Evolutionary conservation across 1,140 invertebrate genomes (phyloP).

Genomic region (Pogonus chalceus): DNA sequence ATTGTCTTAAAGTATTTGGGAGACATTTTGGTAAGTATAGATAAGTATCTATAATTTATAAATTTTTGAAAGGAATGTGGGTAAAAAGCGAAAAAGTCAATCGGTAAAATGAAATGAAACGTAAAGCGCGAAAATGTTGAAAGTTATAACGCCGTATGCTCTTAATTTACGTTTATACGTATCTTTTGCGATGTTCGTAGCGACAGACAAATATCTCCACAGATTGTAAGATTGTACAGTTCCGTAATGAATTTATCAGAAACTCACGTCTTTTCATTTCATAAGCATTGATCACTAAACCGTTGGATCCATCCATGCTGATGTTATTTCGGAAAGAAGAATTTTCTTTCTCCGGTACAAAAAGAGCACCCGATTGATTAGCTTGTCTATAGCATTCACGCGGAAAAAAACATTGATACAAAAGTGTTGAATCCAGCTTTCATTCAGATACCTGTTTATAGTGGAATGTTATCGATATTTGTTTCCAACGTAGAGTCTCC

Average conservation of each 20-base stretch:
- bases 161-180: no score
- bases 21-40: no score
- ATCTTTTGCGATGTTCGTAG: no score
- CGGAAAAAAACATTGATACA: background rate
- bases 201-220: no score
- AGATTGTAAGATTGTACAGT: background rate
- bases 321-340: slow-evolving; percentile 2
- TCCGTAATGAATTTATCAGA: background rate
- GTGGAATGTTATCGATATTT: background rate
- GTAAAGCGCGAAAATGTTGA: no score
- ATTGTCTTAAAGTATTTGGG: no score
- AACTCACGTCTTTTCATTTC: background rate
- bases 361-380: slow-evolving; percentile 5
- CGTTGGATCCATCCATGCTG: background rate
- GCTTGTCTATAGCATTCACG: slow-evolving; percentile 4
- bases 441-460: background rate
- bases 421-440: background rate
- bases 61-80: no score
- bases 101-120: no score
- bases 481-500: slow-evolving; percentile 8
- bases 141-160: no score
- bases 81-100: no score
- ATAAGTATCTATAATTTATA: no score
- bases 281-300: slow-evolving; percentile 1
- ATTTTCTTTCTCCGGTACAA: background rate